These are phyloP conservation scores for Ephydatia muelleri DNA, from an alignment of 37 sponge, comb jelly and placozoan species.

Conservation along the genomic window DNA sequence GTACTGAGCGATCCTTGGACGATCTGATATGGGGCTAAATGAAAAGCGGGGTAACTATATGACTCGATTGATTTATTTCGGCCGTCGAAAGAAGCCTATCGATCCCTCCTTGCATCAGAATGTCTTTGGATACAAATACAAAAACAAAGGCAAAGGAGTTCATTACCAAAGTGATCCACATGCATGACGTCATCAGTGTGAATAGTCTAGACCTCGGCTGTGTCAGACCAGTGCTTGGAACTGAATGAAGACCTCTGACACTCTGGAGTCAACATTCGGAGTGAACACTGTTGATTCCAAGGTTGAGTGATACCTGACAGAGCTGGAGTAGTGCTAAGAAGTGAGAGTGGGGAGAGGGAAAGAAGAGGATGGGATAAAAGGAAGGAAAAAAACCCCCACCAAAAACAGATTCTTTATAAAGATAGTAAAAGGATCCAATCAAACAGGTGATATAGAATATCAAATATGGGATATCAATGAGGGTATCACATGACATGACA, in stretches of 20 bases:
- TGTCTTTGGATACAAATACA: not conserved
- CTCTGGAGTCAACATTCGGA: conserved; percentile 52
- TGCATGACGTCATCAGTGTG: too few species aligned
- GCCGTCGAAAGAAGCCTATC: too few species aligned
- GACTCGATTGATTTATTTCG: too few species aligned
- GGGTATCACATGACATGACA: not conserved
- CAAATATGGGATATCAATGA: not conserved
- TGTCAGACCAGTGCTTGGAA: conserved; percentile 59
- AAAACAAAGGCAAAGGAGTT: too few species aligned
- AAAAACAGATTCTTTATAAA: too few species aligned
- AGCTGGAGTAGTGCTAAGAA: conserved; percentile 39
- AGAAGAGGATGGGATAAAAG: not conserved
- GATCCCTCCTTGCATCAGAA: not conserved
- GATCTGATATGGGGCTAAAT: too few species aligned
- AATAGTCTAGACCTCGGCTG: not conserved
- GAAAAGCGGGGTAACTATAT: too few species aligned
- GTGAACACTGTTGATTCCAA: conserved; percentile 60
- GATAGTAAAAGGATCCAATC: too few species aligned
- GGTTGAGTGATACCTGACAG: conserved; percentile 23
- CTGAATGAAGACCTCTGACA: conserved; percentile 62
- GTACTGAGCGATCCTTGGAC: too few species aligned
- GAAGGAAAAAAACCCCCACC: not conserved
- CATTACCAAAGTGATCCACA: not conserved
- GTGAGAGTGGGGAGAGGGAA: not conserved
- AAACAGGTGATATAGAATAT: too few species aligned